Conservation (phyloP, 2,797 vertebrate species). For the Avahi laniger region DNA sequence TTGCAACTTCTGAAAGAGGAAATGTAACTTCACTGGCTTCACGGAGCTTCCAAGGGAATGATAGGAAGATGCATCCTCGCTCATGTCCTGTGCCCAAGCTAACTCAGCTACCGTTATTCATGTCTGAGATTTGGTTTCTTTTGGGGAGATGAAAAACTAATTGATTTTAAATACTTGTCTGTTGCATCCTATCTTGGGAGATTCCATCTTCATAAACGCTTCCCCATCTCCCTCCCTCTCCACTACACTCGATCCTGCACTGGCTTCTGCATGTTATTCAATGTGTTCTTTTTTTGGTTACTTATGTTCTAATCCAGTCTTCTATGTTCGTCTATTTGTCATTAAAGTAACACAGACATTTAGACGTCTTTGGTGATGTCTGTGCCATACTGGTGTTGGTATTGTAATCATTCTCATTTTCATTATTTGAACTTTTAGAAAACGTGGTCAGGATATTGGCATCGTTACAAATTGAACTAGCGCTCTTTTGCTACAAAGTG, state of each 20-base stretch:
- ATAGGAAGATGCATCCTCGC: not conserved
- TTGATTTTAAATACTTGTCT: not conserved
- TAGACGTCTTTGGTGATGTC: not conserved
- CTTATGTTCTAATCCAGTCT: not conserved
- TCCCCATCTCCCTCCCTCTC: too few species aligned
- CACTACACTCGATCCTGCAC: too few species aligned
- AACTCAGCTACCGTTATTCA: not conserved
- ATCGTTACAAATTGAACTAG: not conserved
- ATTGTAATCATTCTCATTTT: not conserved
- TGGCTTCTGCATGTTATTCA: rapidly evolving
- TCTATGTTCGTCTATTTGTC: not conserved
- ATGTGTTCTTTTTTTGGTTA: not conserved
- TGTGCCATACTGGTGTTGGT: not conserved
- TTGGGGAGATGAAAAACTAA: not conserved
- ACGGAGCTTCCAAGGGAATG: not conserved
- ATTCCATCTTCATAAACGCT: not conserved
- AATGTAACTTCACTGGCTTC: not conserved
- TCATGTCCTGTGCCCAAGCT: not conserved
- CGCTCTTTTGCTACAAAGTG: not conserved
- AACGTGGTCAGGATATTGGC: not conserved
- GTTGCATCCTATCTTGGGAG: not conserved
- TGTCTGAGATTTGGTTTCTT: not conserved
- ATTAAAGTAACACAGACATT: not conserved
- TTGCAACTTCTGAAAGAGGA: not conserved
- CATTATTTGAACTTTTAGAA: not conserved